phyloP scores from a whole-genome alignment of 2,797 vertebrate genomes.

The Acropternis orthonyx region DNA sequence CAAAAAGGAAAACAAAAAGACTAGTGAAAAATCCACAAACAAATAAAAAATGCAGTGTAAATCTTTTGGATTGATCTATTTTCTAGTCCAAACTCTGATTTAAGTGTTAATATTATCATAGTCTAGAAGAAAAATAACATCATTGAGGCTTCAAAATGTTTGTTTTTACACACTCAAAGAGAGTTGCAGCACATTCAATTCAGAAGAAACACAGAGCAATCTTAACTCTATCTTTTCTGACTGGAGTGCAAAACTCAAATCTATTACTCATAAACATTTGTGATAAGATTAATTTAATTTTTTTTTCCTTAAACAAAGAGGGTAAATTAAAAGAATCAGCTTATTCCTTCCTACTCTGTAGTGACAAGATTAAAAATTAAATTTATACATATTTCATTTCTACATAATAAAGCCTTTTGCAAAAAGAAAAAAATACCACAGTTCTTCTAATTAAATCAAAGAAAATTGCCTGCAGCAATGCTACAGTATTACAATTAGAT shows the following conservation, averaged over 20 bases:
- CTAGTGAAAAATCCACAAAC: not conserved
- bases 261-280: constrained; percentile 80
- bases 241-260: constrained; percentile 69
- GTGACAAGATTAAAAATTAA: constrained; percentile 86
- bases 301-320: constrained; percentile 77
- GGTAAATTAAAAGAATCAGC: constrained; percentile 81
- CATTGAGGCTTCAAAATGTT: not conserved
- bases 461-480: constrained; percentile 79
- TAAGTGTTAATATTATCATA: constrained; percentile 9
- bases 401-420: constrained; percentile 83
- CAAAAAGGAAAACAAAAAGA: not conserved
- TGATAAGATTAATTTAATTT: constrained; percentile 80
- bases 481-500: constrained; percentile 76
- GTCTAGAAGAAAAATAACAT: not conserved
- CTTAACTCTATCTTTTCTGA: constrained; percentile 68
- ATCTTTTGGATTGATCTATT: not conserved
- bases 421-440: constrained; percentile 76
- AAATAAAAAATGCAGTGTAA: not conserved
- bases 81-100: not conserved
- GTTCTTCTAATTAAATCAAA: constrained; percentile 86
- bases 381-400: constrained; percentile 87
- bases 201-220: not conserved
- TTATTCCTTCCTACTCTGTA: constrained; percentile 78
- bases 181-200: not conserved
- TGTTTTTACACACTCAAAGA: not conserved